phyloP scores from a whole-genome alignment of 2,797 vertebrate species.

The Menidia menidia region DNA sequence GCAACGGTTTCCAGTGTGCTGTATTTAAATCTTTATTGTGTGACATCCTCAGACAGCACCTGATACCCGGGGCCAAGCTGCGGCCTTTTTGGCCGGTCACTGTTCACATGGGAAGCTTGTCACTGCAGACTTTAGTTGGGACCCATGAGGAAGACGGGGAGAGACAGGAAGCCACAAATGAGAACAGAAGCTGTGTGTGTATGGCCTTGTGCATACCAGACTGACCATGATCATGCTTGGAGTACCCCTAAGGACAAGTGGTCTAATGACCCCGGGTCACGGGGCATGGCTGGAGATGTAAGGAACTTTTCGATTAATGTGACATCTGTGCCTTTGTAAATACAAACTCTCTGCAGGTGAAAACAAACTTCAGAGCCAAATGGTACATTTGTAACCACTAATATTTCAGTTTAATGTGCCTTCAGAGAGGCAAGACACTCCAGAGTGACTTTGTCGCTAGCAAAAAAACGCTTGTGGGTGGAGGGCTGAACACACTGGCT shows the following conservation, averaged over 20 bases:
- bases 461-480: constrained; percentile 20
- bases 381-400: background rate
- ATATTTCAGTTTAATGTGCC: background rate
- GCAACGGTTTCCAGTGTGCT: background rate
- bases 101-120: constrained; percentile 72
- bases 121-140: constrained; percentile 35
- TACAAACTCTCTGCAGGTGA: constrained; percentile 35
- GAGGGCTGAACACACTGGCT: constrained; percentile 11
- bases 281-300: constrained; percentile 36
- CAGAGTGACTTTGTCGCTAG: constrained; percentile 8
- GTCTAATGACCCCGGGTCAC: constrained; percentile 39
- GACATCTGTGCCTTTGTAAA: constrained; percentile 5
- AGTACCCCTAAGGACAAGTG: constrained; percentile 46
- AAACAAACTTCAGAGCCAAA: constrained; percentile 10
- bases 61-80: constrained; percentile 19
- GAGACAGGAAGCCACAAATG: constrained; percentile 74
- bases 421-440: constrained; percentile 2
- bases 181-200: constrained; percentile 70
- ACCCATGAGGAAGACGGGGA: constrained; percentile 52
- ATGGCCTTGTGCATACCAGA: constrained; percentile 65
- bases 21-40: background rate
- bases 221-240: constrained; percentile 49
- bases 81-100: constrained; percentile 44
- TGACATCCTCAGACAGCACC: constrained; percentile 8
- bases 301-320: constrained; percentile 37